Base-by-base conservation (phyloP, 2,888 invertebrate species). In the Sphaeridia pumilis region DNA sequence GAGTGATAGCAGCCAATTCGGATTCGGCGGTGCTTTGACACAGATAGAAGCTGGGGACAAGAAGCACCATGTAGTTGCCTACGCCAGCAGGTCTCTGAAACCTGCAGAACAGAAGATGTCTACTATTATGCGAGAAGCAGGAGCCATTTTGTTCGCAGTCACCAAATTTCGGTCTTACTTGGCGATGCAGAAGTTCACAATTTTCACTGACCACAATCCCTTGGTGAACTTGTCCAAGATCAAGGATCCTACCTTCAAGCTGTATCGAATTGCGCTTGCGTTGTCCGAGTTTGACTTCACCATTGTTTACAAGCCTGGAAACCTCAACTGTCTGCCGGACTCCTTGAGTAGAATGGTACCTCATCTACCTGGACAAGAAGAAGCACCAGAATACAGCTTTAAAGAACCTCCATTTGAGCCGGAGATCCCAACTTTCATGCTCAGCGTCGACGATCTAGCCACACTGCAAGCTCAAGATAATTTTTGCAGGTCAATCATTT, bases 171-270 rank as follows among this genome's bases (percentile, higher is more conserved):
- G 70, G 24, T 68, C 68, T 0, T 74, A 71, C 53, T 57, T 74
- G 0, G 69, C 69, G 46, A 67, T 69, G 0, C 21, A 64, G 10
- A 35, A 55, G 0, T 68, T 71, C 14, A 55, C 57, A 2, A 62
- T 73, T 0, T 47, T 66, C 2, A 72, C 70, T 0, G 74, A 74
- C 54, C 74, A 73, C 51, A 68, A 71, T 50, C 69, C 73, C 0
- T 61, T 75, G 36, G 69, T 70, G 67, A 75, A 71, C 70, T 56
- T 75, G 5, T 57, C 71, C 54, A 56, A 62, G 0, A 35, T 71
- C 10, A 70, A 71, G 52, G 64, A 71, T 14, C 68, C 69, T 5
- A 66, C 66, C 21, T 70, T 70, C 14, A 54, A 72, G 28, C 55
- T 75, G 0, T 68, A 67, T 1, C 58, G 73, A 42, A 74, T 72